Evolutionary conservation across 2,888 invertebrate species (phyloP), one percentile per base, ranked within the genome.

Genomic region (Lumbricus terrestris): DNA sequence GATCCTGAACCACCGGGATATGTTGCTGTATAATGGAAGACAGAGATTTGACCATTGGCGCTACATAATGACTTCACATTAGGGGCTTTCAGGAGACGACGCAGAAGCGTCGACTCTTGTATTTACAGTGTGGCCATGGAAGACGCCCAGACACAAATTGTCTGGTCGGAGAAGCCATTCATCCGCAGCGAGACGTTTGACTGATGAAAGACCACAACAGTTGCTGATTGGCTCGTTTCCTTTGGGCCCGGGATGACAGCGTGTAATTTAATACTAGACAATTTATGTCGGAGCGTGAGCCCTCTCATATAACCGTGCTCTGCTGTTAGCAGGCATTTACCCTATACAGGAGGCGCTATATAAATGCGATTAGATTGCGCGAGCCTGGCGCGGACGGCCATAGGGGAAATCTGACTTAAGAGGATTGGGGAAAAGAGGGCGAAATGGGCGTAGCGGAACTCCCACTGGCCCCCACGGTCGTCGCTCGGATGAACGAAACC

Each of bases 1-100:
- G 69, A 69, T 69, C 69, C 69, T 69, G 69, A 69, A 69, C 69
- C 69, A 69, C 69, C 69, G 69, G 69, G 69, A 69, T 69, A 69
- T 69, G 69, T 29, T 69, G 69, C n/a, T 69, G 69, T 69, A 69
- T 69, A 69, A 69, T 69, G 69, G 69, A 69, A 11, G 69, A 69
- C 69, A n/a, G 69, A 69, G 69, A 69, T 69, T 69, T 69, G 69
- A 29, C 69, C n/a, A 69, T 69, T 69, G 69, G 69, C 69, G 69
- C 69, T 69, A 69, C 69, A 69, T 69, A 69, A 69, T n/a, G 69
- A 69, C 69, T n/a, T n/a, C 29, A n/a, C n/a, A 69, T 69, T 69
- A 69, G 69, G 47, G 6, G 69, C 69, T 69, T 69, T 69, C 69
- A 69, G 69, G n/a, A 69, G 69, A 11, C 69, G 1, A 0, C 1